phyloP scores from a whole-genome alignment of 2,113 vertebrate species.

The Lipotes vexillifer region DNA sequence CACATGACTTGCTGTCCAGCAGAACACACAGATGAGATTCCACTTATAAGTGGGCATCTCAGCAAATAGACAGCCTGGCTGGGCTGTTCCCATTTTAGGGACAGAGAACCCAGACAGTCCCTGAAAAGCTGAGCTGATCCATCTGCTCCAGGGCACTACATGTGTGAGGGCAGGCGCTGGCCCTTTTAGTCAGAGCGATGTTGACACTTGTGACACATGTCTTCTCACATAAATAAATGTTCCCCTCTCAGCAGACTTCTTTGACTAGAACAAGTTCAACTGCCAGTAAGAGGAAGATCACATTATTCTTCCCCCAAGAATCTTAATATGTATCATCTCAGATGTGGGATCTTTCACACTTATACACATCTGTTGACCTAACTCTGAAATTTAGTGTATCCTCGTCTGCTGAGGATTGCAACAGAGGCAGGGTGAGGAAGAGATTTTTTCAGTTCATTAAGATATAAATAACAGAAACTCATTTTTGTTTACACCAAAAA shows the following conservation, averaged over 20 bases:
- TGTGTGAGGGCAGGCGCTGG: not conserved
- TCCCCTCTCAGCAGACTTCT: not conserved
- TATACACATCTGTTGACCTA: not conserved
- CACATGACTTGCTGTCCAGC: too few relatives aligned
- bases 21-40: not conserved
- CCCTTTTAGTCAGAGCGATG: not conserved
- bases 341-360: not conserved
- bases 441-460: not conserved
- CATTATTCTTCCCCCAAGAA: not conserved
- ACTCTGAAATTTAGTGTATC: not conserved
- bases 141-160: not conserved
- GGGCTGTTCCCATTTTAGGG: not conserved
- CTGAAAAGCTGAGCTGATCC: not conserved
- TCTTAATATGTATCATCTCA: not conserved
- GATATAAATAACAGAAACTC: not conserved
- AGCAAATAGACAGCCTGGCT: not conserved
- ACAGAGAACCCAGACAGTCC: not conserved
- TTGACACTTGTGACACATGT: not conserved
- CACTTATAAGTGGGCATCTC: not conserved
- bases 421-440: not conserved
- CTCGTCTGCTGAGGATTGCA: not conserved
- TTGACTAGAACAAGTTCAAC: not conserved
- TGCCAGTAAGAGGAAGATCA: not conserved
- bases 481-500: not conserved
- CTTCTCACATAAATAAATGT: not conserved